Conservation (phyloP, 1,140 invertebrate species). For the Scaptodrosophila lebanonensis region DNA sequence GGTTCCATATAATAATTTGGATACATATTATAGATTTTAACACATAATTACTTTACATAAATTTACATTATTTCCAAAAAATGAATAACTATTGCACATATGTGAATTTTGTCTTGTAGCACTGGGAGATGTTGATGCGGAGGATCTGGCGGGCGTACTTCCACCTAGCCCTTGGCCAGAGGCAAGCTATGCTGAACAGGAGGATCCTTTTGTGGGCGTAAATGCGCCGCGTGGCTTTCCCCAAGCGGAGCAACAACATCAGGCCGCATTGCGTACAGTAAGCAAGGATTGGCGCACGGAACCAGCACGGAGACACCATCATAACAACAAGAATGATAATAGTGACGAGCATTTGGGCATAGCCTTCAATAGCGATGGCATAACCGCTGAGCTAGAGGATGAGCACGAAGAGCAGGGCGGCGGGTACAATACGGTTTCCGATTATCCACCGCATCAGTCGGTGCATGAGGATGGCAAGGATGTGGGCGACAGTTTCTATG, state of each 20-base stretch:
- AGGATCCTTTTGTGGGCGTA: too few relatives aligned
- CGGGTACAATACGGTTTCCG: conserved; percentile 33
- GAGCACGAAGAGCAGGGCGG: conserved; percentile 28
- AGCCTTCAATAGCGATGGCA: conserved; percentile 29
- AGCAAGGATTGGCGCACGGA: background rate
- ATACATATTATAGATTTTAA: too few relatives aligned
- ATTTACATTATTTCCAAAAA: too few relatives aligned
- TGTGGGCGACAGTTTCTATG: conserved; percentile 27
- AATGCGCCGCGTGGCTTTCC: too few relatives aligned
- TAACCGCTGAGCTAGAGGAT: conserved; percentile 13
- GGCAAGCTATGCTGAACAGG: too few relatives aligned
- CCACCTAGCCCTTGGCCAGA: background rate
- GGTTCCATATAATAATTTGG: too few relatives aligned
- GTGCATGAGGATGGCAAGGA: conserved; percentile 30
- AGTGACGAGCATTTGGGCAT: background rate
- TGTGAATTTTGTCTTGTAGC: too few relatives aligned
- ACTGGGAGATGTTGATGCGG: conserved; percentile 36
- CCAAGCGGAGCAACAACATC: too few relatives aligned
- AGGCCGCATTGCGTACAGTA: background rate
- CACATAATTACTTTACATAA: too few relatives aligned
- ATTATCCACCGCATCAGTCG: conserved; percentile 37
- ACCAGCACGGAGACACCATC: too few relatives aligned
- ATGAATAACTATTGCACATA: too few relatives aligned
- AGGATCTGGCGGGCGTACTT: background rate
- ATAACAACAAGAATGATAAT: too few relatives aligned